phyloP scores from a whole-genome alignment of 2,888 invertebrate genomes.

The Cremastinae sp. region DNA sequence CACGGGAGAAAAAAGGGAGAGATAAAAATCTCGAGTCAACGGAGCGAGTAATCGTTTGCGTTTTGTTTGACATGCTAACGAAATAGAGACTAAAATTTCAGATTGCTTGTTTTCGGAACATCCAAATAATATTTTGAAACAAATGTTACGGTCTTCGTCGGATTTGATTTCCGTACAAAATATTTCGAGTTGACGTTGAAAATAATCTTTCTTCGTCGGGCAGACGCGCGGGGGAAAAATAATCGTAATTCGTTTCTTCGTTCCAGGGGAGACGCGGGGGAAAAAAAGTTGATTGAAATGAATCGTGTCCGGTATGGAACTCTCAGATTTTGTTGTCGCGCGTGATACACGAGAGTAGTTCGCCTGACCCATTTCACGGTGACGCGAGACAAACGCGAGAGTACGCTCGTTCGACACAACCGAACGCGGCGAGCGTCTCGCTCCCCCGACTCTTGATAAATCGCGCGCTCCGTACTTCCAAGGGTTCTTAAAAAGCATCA shows the following conservation, averaged over 20 bases:
- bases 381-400: conserved; percentile 54
- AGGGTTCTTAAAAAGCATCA: not conserved
- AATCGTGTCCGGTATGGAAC: conserved; percentile 14
- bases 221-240: not conserved
- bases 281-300: not conserved
- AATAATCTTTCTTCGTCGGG: not conserved
- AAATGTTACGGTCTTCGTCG: not conserved
- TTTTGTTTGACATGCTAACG: conserved; percentile 35
- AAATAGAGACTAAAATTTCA: conserved; percentile 14
- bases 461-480: conserved; percentile 11
- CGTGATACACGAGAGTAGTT: conserved; percentile 51
- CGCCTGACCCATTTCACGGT: conserved; percentile 58
- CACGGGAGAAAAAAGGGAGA: conserved; percentile 6
- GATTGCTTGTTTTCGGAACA: conserved; percentile 28
- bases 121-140: not conserved
- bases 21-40: conserved; percentile 55
- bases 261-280: not conserved
- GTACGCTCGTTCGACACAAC: conserved; percentile 30
- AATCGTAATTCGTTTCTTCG: not conserved
- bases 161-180: not conserved
- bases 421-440: conserved; percentile 7
- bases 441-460: conserved; percentile 42
- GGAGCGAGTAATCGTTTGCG: conserved; percentile 37
- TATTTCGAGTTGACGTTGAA: not conserved
- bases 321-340: conserved; percentile 48